phyloP scores from a whole-genome alignment of 2,797 vertebrate genomes.

The Mus minutoides region DNA sequence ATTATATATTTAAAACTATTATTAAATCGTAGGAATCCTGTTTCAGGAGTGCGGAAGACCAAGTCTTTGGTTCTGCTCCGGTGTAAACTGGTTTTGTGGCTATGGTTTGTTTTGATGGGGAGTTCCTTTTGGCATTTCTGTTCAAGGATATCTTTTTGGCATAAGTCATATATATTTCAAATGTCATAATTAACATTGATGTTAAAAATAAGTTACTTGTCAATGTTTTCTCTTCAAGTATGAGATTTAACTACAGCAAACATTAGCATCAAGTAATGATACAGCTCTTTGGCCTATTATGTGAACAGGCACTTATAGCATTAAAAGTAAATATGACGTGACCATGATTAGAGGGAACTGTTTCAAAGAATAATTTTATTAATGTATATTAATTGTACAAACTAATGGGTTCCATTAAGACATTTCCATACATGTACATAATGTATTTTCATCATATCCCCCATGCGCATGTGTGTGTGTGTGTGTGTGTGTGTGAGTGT shows the following conservation, averaged over 20 bases:
- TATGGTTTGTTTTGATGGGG: not conserved
- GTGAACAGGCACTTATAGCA: not conserved
- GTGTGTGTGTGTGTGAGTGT: not conserved
- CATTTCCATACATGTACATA: not conserved
- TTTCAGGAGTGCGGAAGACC: not conserved
- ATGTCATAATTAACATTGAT: slow-evolving; percentile 4
- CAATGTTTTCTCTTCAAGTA: slow-evolving; percentile 37
- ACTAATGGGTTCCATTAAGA: not conserved
- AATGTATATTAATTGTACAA: not conserved
- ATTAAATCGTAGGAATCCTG: not conserved
- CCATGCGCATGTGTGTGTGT: not conserved
- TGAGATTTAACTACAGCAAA: slow-evolving; percentile 43
- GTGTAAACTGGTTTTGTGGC: not conserved
- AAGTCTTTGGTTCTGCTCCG: not conserved
- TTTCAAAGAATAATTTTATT: not conserved
- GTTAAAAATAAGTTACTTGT: slow-evolving; percentile 3
- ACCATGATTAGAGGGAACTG: not conserved
- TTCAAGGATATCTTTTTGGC: not conserved
- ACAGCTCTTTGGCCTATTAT: not conserved
- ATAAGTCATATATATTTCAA: not conserved
- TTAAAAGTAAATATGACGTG: not conserved
- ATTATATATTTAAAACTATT: not conserved
- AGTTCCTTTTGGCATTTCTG: slow-evolving; percentile 14
- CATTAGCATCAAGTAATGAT: not conserved
- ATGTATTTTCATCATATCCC: not conserved